A percentile compares a stretch with the other conserved stretches of the same genome.
phyloP scores from a whole-genome alignment of 2,888 invertebrate genomes.

The Stenodema calcarata region DNA sequence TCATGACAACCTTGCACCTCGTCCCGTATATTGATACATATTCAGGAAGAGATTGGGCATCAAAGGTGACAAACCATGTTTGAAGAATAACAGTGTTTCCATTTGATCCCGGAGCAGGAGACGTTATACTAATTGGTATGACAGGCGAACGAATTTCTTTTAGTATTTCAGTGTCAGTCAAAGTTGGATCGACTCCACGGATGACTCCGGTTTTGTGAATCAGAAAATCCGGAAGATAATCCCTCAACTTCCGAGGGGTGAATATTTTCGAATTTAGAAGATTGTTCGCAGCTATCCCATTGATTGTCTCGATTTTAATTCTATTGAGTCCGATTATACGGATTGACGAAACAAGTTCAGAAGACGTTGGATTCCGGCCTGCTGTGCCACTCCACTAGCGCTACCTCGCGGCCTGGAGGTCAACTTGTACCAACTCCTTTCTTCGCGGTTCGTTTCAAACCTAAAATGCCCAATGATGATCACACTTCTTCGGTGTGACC shows the following conservation, averaged over 20 bases:
- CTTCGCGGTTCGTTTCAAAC: too few species aligned
- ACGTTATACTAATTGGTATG: neutral
- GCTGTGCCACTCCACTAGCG: too few species aligned
- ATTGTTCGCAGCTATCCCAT: neutral
- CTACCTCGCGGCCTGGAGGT: too few species aligned
- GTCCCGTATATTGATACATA: too few species aligned
- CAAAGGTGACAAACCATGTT: too few species aligned
- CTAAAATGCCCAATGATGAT: too few species aligned
- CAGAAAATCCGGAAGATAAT: neutral
- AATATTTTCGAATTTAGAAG: neutral
- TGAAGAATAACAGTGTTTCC: too few species aligned
- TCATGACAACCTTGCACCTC: too few species aligned
- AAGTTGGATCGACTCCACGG: neutral
- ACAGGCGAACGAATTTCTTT: neutral
- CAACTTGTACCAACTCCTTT: too few species aligned
- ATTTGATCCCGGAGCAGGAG: neutral
- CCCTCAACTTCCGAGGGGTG: neutral
- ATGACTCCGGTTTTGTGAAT: neutral
- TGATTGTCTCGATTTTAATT: neutral
- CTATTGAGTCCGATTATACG: neutral
- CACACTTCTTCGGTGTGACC: too few species aligned
- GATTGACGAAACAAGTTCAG: neutral
- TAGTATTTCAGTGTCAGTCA: neutral
- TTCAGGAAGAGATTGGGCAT: too few species aligned
- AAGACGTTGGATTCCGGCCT: too few species aligned